These are phyloP conservation scores for Vidua chalybeata DNA, from an alignment of 2,113 vertebrate genomes.

Conservation along the genomic window DNA sequence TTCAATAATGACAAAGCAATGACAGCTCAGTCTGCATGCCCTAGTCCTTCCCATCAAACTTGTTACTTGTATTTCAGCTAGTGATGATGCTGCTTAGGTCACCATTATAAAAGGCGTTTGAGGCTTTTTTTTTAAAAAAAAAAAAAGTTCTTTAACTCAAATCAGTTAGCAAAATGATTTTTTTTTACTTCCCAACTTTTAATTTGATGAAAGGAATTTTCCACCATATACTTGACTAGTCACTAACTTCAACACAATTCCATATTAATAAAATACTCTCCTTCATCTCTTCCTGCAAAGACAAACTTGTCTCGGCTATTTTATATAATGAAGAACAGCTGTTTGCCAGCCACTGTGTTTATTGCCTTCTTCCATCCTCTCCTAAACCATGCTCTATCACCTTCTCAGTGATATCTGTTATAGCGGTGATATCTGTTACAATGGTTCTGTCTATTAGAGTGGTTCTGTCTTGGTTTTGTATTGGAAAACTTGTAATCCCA, in stretches of 20 bases:
- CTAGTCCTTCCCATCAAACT: neutral
- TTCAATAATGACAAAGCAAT: neutral
- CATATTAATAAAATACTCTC: neutral
- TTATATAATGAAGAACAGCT: neutral
- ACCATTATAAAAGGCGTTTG: neutral
- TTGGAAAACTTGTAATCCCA: neutral
- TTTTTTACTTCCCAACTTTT: neutral
- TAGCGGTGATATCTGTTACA: neutral
- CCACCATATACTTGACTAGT: neutral
- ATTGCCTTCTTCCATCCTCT: neutral
- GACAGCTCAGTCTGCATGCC: neutral
- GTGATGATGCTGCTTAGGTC: neutral
- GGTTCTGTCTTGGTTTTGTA: neutral
- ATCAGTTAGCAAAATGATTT: neutral
- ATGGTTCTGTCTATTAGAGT: neutral
- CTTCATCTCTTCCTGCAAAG: neutral
- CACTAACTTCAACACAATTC: neutral
- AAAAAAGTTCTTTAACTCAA: neutral
- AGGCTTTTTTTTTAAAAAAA: fast-evolving
- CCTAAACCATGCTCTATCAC: neutral
- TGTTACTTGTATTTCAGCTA: neutral
- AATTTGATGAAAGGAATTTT: neutral
- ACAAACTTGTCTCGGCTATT: neutral
- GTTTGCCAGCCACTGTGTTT: neutral
- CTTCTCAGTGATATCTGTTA: neutral